Evolutionary conservation across 1,140 invertebrate species (phyloP), one percentile per base, ranked within the genome.

Genomic region (Mylabris phalerata): DNA sequence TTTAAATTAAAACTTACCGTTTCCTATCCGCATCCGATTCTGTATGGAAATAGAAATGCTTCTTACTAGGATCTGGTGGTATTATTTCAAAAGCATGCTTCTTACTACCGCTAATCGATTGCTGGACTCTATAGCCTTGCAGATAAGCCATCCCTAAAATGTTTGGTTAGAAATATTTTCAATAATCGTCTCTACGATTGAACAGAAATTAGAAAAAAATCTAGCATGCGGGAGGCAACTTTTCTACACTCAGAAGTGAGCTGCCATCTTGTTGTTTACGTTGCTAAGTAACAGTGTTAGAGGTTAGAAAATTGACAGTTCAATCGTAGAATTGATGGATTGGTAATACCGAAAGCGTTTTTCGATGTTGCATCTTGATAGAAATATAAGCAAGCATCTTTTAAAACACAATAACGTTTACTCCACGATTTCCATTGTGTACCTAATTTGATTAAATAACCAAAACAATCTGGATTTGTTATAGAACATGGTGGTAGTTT

Each of bases 11-110:
- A 19, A 48, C 61, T 72, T 71, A 97, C 94, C 93, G 86, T 79
- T 94, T 94, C 73, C 91, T 93, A 69, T 98, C 94, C 77, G 92
- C 90, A 75, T 97, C 93, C 7, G 90, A 91, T 67, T 98, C 94
- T 2, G 93, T 89, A 70, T 90, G 86, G 76, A 98, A 95, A 71
- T 90, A 93, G 72, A 95, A 95, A 71, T 88, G 88, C 66, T 90
- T 82, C 71, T 94, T 87, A 64, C 87, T 88, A 0, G 86, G 77
- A 65, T 94, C 90, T 3, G 92, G 89, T 40, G 95, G 92, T 68
- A 92, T 82, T 27, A 96, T 82, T 75, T 94, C 92, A 75, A 98
- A 98, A 13, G 90, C 89, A 74, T 90, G 90, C 73, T 92, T 93
- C 68, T 90, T 87, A 46, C 87, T 86, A 13, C 84, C 85, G 5